Evolutionary conservation across 2,113 vertebrate genomes (phyloP).

Genomic region (Oostethus manadensis): DNA sequence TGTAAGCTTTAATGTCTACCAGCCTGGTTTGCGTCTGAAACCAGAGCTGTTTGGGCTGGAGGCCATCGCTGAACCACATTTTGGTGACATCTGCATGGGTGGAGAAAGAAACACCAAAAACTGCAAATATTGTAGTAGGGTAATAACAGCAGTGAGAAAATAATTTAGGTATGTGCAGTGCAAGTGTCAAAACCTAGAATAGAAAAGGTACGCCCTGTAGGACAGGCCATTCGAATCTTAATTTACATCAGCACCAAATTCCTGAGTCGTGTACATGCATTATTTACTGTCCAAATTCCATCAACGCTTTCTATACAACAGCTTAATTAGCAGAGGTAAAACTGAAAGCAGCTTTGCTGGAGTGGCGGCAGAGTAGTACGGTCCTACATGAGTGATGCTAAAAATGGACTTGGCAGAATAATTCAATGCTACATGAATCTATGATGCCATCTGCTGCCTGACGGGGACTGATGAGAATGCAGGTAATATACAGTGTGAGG

Average conservation of each 20-base stretch:
- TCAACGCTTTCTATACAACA: neutral
- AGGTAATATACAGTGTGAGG: neutral
- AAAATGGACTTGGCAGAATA: slow-evolving; percentile 10
- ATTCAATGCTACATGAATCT: slow-evolving; percentile 17
- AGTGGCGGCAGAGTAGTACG: neutral
- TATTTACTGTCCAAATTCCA: neutral
- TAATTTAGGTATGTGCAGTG: neutral
- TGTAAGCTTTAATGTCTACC: slow-evolving; percentile 76
- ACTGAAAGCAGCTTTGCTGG: neutral
- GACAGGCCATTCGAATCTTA: neutral
- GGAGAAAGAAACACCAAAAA: neutral
- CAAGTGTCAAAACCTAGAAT: neutral
- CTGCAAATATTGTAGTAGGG: neutral
- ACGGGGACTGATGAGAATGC: neutral
- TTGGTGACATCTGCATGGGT: slow-evolving; percentile 65
- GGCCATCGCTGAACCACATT: slow-evolving; percentile 79
- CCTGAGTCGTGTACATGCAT: neutral
- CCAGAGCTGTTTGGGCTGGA: slow-evolving; percentile 74
- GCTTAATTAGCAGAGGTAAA: neutral
- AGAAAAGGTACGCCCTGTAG: neutral
- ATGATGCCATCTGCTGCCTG: slow-evolving; percentile 35
- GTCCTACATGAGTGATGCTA: neutral
- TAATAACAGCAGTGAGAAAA: neutral
- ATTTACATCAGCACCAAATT: neutral
- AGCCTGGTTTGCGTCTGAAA: slow-evolving; percentile 76